A percentile compares a stretch with the other conserved stretches of the same genome.
Evolutionary conservation across 2,113 vertebrate genomes (phyloP).

Genomic region (Lamprotornis superbus): DNA sequence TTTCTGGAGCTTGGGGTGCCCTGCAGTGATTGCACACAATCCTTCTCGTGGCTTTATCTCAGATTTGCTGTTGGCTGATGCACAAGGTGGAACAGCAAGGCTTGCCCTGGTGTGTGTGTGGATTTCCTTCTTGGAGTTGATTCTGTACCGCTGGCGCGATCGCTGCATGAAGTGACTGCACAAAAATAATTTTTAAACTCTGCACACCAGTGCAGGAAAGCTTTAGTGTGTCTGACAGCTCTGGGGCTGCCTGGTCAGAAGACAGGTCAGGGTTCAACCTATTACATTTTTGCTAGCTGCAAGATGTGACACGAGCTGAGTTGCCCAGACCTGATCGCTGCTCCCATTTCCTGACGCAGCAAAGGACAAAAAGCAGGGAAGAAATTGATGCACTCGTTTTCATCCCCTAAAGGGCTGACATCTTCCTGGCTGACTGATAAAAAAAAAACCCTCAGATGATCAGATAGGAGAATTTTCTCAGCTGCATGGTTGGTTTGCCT

Average conservation of each 20-base stretch:
- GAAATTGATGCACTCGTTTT: background rate
- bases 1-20: background rate
- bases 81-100: background rate
- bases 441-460: background rate
- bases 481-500: background rate
- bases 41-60: background rate
- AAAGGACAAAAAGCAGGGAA: background rate
- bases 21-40: background rate
- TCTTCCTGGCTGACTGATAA: conserved; percentile 21
- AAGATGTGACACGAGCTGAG: background rate
- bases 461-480: background rate
- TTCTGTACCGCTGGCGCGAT: fast-evolving
- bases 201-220: background rate
- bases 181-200: background rate
- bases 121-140: background rate
- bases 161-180: background rate
- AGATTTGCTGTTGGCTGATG: background rate
- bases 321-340: background rate
- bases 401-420: background rate
- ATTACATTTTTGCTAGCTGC: background rate
- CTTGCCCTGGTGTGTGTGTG: background rate
- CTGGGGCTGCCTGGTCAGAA: background rate
- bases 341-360: background rate
- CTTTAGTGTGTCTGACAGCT: background rate
- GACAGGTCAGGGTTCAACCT: background rate